phyloP scores from a whole-genome alignment of 2,113 vertebrate genomes.

The Dendropsophus ebraccatus region DNA sequence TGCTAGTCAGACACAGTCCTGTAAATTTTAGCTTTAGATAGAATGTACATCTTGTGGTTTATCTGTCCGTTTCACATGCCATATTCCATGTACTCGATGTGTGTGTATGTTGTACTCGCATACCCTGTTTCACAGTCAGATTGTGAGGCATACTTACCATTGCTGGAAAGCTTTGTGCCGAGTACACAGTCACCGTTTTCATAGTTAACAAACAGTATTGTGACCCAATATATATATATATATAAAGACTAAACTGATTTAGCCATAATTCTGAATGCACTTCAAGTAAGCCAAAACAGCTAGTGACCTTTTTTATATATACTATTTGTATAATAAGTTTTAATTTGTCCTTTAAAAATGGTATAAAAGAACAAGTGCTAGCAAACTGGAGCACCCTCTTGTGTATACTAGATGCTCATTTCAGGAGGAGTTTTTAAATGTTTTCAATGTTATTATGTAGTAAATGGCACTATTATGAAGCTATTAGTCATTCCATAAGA shows the following conservation, averaged over 20 bases:
- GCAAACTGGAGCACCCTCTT: slow-evolving; percentile 92
- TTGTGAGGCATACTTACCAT: slow-evolving; percentile 83
- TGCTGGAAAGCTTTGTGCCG: slow-evolving; percentile 78
- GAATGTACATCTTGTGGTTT: slow-evolving; percentile 77
- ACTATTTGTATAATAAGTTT: slow-evolving; percentile 84
- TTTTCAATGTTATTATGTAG: slow-evolving; percentile 97
- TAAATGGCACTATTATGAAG: slow-evolving; percentile 97
- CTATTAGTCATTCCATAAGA: slow-evolving; percentile 97
- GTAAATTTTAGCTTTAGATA: slow-evolving; percentile 73
- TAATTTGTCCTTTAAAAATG: slow-evolving; percentile 91
- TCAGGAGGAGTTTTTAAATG: slow-evolving; percentile 95
- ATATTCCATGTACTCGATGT: slow-evolving; percentile 66
- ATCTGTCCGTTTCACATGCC: slow-evolving; percentile 70
- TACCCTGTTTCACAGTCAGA: slow-evolving; percentile 80
- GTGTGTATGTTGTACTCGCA: slow-evolving; percentile 79
- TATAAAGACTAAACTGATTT: slow-evolving; percentile 77
- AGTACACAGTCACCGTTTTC: slow-evolving; percentile 79
- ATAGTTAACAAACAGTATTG: slow-evolving; percentile 84
- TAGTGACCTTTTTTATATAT: slow-evolving; percentile 82
- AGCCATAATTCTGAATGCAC: slow-evolving; percentile 88
- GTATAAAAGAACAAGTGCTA: slow-evolving; percentile 83
- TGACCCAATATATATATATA: slow-evolving; percentile 76
- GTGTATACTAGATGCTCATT: slow-evolving; percentile 89
- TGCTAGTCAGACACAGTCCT: slow-evolving; percentile 69
- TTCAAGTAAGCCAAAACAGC: slow-evolving; percentile 86